Evolutionary conservation across 2,888 invertebrate species (phyloP).

Genomic region (Piscicola geometra): DNA sequence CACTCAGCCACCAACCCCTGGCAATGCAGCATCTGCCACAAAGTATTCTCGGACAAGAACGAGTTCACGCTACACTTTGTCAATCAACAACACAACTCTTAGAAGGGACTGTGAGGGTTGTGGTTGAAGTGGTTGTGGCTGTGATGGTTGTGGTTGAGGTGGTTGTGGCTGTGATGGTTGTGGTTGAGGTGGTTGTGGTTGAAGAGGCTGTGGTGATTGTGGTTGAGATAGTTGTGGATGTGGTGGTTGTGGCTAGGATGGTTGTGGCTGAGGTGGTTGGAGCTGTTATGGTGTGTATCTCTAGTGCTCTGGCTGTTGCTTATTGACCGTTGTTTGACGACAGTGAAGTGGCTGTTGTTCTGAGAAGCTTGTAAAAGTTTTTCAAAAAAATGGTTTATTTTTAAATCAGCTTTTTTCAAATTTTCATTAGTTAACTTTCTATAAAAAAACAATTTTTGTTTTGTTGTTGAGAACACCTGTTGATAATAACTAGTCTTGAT

Average conservation of each 20-base stretch:
- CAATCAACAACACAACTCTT: conserved; percentile 48
- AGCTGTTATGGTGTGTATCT: not conserved
- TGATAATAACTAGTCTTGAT: too few species aligned
- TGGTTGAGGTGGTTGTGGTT: too few species aligned
- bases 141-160: not conserved
- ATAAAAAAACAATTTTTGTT: too few species aligned
- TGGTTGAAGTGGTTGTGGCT: not conserved
- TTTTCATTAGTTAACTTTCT: too few species aligned
- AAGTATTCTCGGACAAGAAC: conserved; percentile 48
- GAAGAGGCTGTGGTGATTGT: not conserved
- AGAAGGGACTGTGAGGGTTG: not conserved
- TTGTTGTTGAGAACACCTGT: too few species aligned
- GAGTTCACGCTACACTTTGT: conserved; percentile 51
- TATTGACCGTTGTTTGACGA: not conserved
- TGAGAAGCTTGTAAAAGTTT: too few species aligned
- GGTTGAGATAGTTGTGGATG: not conserved
- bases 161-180: not conserved
- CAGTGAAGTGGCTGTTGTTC: not conserved
- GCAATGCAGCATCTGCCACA: conserved; percentile 50
- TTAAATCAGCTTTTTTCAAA: too few species aligned
- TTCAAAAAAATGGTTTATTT: too few species aligned
- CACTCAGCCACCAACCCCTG: conserved; percentile 48
- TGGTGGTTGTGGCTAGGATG: not conserved
- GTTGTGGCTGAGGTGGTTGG: not conserved
- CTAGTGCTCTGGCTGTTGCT: too few species aligned